Evolutionary conservation across 2,888 invertebrate species (phyloP), one percentile per base, ranked within the genome.

Genomic region (Pollenia angustigena): DNA sequence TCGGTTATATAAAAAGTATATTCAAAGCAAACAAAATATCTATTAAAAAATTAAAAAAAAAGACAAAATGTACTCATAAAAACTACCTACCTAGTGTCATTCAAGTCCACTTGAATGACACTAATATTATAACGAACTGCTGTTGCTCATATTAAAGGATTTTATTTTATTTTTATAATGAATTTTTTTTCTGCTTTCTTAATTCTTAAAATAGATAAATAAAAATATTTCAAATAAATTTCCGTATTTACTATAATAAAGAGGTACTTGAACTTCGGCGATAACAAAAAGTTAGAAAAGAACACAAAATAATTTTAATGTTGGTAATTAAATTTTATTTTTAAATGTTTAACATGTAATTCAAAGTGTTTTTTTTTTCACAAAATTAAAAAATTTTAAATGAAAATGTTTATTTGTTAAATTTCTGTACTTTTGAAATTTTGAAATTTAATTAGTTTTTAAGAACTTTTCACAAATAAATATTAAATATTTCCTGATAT

Each of bases 191-290:
- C 10, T 18, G 16, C 16, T 64, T 62, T 52, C n/a, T 48, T 10
- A 81, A 64, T 76, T 46, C 64, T 64, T 69, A 75, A 58, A 85
- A 81, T 60, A 81, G 81, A 85, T 85, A 78, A 81, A 82, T 74
- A 23, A 75, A n/a, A 66, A 62, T 11, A 9, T 23, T 75, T 58
- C 8, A 32, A 52, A 4, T 75, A 44, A 66, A 78, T 78, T 87
- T 87, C 83, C 86, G 76, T 80, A 78, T 87, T 83, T 87, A 60
- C 68, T 42, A 44, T 10, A 32, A 44, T 52, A 12, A 81, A 82
- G 68, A 81, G 86, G 86, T 87, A 66, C 83, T 87, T 87, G 85
- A 86, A 86, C 85, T 75, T 69, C 12, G 14, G 8, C 12, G 16
- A 16, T 62, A 32, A 54, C 14, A 68, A 68, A 68, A 54, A 40